Conservation (phyloP, 1,140 invertebrate genomes). For the Carcinoscorpius rotundicauda region DNA sequence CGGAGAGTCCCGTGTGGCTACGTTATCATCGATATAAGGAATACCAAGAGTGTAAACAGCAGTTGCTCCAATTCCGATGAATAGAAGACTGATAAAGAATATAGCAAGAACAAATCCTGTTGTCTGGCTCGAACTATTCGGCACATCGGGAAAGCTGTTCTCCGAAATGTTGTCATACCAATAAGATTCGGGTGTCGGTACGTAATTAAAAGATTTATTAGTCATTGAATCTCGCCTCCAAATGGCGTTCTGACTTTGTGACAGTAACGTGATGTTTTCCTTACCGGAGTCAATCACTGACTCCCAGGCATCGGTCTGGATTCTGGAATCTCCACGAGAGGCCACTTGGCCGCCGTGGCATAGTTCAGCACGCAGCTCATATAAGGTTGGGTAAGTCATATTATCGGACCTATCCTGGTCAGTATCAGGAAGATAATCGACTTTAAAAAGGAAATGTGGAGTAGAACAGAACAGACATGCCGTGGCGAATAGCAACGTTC, state of each 20-base stretch:
- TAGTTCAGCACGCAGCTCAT: not conserved
- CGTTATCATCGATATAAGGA: slow-evolving; percentile 88
- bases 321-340: slow-evolving; percentile 8
- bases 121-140: slow-evolving; percentile 22
- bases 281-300: slow-evolving; percentile 19
- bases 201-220: no score
- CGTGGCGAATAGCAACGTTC: slow-evolving; percentile 76
- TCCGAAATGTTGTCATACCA: not conserved
- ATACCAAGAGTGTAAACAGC: slow-evolving; percentile 80
- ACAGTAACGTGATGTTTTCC: not conserved
- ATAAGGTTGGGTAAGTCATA: slow-evolving; percentile 24
- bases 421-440: slow-evolving; percentile 80
- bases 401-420: slow-evolving; percentile 42
- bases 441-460: slow-evolving; percentile 38
- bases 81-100: slow-evolving; percentile 61
- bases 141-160: not conserved
- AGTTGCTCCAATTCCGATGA: slow-evolving; percentile 82
- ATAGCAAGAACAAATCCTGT: slow-evolving; percentile 20
- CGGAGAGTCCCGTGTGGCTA: slow-evolving; percentile 79
- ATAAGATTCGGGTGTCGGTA: not conserved
- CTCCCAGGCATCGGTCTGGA: slow-evolving; percentile 3
- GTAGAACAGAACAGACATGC: slow-evolving; percentile 73
- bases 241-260: not conserved
- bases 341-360: not conserved
- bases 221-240: no score